These are phyloP conservation scores for Orthosia cruda DNA, from an alignment of 2,888 invertebrate species.

Conservation along the genomic window DNA sequence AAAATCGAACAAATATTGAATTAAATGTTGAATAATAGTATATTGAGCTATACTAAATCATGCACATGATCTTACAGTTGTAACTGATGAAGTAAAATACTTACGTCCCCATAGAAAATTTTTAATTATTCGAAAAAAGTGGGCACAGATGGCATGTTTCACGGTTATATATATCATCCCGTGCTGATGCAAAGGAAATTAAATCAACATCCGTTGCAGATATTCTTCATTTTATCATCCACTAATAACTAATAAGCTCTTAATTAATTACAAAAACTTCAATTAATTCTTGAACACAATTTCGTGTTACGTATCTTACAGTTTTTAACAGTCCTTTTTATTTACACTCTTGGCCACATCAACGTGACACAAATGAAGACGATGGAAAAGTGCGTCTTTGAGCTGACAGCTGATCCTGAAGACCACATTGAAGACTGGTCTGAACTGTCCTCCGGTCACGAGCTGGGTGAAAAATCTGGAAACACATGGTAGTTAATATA, in stretches of 20 bases:
- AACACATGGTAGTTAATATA: neutral
- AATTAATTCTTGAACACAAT: constrained; percentile 47
- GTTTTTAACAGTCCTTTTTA: constrained; percentile 25
- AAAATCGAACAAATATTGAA: too few species aligned
- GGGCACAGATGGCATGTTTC: too few species aligned
- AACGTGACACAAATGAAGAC: constrained; percentile 11
- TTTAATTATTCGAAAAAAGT: too few species aligned
- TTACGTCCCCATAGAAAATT: too few species aligned
- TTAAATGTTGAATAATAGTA: too few species aligned
- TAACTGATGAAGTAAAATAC: too few species aligned
- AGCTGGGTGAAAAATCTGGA: constrained; percentile 81
- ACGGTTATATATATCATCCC: neutral
- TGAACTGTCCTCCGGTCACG: constrained; percentile 82
- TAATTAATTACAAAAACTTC: constrained; percentile 35
- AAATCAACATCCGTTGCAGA: neutral
- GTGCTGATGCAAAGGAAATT: neutral
- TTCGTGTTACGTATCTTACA: constrained; percentile 9
- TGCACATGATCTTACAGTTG: too few species aligned
- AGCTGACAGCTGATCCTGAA: constrained; percentile 61
- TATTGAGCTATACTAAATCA: too few species aligned
- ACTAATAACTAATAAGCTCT: constrained; percentile 51
- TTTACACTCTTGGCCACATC: constrained; percentile 30
- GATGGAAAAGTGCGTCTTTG: constrained; percentile 26
- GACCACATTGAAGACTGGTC: constrained; percentile 84
- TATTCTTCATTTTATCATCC: constrained; percentile 2